phyloP scores from a whole-genome alignment of 2,797 vertebrate genomes.

The Paramormyrops hopkinsi region DNA sequence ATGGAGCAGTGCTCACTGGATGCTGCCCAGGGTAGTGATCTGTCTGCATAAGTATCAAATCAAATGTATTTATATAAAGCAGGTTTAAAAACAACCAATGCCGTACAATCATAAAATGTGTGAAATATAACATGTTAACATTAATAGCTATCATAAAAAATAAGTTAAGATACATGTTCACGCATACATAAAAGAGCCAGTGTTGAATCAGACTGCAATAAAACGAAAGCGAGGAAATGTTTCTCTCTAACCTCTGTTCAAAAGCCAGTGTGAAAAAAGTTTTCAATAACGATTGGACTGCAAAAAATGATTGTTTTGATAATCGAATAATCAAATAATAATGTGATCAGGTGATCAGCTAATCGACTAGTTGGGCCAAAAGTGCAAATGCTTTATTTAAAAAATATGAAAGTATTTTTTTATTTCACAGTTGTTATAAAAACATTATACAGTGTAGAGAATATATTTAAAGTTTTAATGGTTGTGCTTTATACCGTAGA shows the following conservation, averaged over 20 bases:
- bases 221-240: background rate
- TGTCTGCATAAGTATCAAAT: background rate
- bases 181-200: background rate
- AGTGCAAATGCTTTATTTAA: background rate
- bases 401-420: background rate
- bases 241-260: background rate
- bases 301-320: background rate
- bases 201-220: background rate
- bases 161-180: background rate
- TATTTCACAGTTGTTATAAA: background rate
- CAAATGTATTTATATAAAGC: background rate
- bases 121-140: background rate
- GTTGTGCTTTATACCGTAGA: background rate
- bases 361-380: background rate
- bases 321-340: background rate
- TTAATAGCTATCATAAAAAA: background rate
- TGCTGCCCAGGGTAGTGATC: background rate
- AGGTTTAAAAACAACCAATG: background rate
- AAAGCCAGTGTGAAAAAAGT: background rate
- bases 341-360: background rate
- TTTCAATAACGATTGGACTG: background rate
- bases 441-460: background rate
- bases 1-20: background rate
- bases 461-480: background rate
- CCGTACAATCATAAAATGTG: background rate